Conservation (phyloP, 2,797 vertebrate genomes). For the Synanceia verrucosa region DNA sequence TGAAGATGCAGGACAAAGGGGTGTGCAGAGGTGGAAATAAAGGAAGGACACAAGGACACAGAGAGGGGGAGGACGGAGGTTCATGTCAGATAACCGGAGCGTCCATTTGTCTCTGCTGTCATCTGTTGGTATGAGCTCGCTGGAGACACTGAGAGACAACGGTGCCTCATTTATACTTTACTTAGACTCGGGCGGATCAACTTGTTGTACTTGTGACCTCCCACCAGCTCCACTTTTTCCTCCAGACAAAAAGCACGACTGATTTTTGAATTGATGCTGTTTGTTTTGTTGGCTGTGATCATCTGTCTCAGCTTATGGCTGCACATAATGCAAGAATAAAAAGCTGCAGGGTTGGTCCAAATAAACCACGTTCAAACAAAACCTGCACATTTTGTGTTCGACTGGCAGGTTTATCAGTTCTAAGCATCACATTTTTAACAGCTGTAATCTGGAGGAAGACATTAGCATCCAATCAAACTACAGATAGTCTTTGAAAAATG, state of each 20-base stretch:
- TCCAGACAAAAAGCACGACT: neutral
- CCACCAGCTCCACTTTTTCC: neutral
- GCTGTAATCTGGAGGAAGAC: too few relatives aligned
- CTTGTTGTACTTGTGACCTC: neutral
- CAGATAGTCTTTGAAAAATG: neutral
- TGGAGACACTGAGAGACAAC: neutral
- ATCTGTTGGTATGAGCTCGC: conserved; percentile 10
- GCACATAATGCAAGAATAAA: neutral
- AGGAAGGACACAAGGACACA: conserved; percentile 2
- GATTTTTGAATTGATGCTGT: too few relatives aligned
- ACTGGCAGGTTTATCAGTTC: too few relatives aligned
- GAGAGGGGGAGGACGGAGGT: neutral
- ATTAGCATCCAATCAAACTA: too few relatives aligned
- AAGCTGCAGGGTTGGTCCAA: neutral
- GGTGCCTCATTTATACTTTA: neutral
- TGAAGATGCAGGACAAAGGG: conserved; percentile 19
- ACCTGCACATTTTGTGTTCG: too few relatives aligned
- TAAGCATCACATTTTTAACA: too few relatives aligned
- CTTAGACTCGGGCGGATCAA: neutral
- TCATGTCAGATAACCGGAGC: neutral
- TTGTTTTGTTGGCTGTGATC: neutral
- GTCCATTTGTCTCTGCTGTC: conserved; percentile 18
- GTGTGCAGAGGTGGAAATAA: neutral
- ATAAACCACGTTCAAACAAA: too few relatives aligned
- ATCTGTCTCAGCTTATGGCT: neutral